phyloP scores from a whole-genome alignment of 2,888 invertebrate genomes.

The Ornithoptera priamus region DNA sequence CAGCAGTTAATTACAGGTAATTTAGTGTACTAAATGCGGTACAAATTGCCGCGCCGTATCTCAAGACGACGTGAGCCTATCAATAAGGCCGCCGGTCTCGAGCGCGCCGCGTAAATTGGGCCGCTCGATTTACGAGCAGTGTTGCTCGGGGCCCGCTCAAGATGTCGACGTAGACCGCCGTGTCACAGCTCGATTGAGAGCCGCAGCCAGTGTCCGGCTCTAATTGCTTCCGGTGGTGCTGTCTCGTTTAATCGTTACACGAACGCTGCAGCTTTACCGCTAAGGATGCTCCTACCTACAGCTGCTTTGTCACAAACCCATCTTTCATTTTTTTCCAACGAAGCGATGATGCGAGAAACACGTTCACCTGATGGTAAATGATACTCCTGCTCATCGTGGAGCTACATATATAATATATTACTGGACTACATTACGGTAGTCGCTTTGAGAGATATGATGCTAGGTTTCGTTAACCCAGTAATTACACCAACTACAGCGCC shows the following conservation, averaged over 20 bases:
- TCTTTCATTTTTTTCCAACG: too few relatives aligned
- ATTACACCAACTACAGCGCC: too few relatives aligned
- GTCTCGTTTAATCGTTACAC: slow-evolving; percentile 25
- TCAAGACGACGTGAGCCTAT: slow-evolving; percentile 72
- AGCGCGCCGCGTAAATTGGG: slow-evolving; percentile 40
- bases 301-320: too few relatives aligned
- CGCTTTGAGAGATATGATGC: too few relatives aligned
- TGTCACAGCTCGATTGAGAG: slow-evolving; percentile 38
- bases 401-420: too few relatives aligned
- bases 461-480: too few relatives aligned
- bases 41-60: slow-evolving; percentile 64
- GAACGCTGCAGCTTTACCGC: too few relatives aligned
- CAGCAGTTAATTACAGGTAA: slow-evolving; percentile 48
- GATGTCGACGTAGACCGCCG: slow-evolving; percentile 31
- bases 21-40: slow-evolving; percentile 36
- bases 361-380: too few relatives aligned
- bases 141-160: slow-evolving; percentile 31
- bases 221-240: slow-evolving; percentile 26
- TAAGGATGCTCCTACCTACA: too few relatives aligned
- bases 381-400: too few relatives aligned
- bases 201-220: slow-evolving; percentile 23
- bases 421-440: too few relatives aligned
- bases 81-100: slow-evolving; percentile 54
- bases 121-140: slow-evolving; percentile 41
- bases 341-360: too few relatives aligned